Percentiles rank a stretch among this genome's conserved stretches.
These are phyloP conservation scores for human (Homo sapiens) DNA, from an alignment of 2,113 vertebrate genomes.

Conservation along the genomic window GRCh38 chr12:74843501-74844000, in stretches of 20 bases:
- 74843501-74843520: background rate
- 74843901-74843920: background rate
- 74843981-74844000: background rate
- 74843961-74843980: background rate
- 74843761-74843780: background rate
- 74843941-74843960: background rate
- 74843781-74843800: background rate
- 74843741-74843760: no score
- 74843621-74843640: background rate
- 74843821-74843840: background rate
- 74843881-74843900: background rate
- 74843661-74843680: background rate
- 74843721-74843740: background rate
- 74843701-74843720: background rate
- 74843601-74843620: background rate
- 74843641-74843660: background rate
- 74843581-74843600: background rate
- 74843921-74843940: background rate
- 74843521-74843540: background rate
- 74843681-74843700: background rate
- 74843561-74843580: conserved; percentile 26
- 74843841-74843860: background rate
- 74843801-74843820: background rate
- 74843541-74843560: conserved; percentile 16
- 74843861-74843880: background rate